Conservation (phyloP, 37 sponge, comb jelly and placozoan genomes). For the Tethya wilhelma region DNA sequence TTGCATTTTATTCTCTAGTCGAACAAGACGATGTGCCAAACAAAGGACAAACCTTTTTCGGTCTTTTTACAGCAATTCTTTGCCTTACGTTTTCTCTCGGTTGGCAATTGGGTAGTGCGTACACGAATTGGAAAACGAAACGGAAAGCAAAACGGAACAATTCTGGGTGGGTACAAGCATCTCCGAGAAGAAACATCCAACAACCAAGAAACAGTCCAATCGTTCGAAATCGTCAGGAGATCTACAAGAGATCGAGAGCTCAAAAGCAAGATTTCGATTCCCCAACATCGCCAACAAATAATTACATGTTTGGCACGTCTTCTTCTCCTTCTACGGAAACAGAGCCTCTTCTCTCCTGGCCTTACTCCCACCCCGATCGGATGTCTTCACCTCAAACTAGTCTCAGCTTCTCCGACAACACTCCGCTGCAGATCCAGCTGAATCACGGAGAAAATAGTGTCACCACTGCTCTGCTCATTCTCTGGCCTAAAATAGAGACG, state of each 20-base stretch:
- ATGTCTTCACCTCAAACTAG: neutral
- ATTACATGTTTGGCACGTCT: no score
- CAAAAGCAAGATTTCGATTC: no score
- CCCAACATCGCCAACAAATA: no score
- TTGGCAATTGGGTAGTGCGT: conserved; percentile 25
- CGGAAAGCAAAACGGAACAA: neutral
- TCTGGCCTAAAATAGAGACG: conserved; percentile 49
- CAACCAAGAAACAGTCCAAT: no score
- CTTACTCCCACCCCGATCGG: conserved; percentile 49
- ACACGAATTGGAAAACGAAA: neutral
- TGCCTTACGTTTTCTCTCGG: conserved; percentile 45
- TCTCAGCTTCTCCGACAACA: neutral
- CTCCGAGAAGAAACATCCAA: no score
- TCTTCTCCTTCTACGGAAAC: no score
- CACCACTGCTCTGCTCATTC: conserved; percentile 11
- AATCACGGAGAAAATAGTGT: no score
- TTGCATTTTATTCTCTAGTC: conserved; percentile 70
- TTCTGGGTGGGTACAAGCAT: no score
- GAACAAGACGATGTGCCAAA: conserved; percentile 58
- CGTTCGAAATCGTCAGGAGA: no score
- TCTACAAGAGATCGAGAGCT: no score
- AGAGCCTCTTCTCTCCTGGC: conserved; percentile 52
- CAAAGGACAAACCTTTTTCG: conserved; percentile 86
- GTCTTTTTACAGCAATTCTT: conserved; percentile 58
- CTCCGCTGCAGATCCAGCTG: neutral